A percentile compares a stretch with the other conserved stretches of the same genome.
phyloP scores from a whole-genome alignment of 2,797 vertebrate genomes.

The Furcifer pardalis region DNA sequence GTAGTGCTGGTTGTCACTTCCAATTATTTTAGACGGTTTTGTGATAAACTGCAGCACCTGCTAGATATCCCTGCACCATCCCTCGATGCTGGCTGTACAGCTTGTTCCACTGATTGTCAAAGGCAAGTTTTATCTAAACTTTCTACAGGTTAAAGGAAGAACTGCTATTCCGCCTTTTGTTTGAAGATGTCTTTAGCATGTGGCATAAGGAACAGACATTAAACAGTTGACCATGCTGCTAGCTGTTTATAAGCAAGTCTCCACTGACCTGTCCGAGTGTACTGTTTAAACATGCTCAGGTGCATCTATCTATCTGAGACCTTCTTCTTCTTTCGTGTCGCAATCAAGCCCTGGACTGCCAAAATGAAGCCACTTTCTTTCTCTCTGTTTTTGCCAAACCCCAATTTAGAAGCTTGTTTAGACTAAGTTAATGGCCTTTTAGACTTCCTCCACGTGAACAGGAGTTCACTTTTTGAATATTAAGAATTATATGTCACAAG shows the following conservation, averaged over 20 bases:
- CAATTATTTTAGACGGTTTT: constrained; percentile 96
- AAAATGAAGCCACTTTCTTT: too few relatives aligned
- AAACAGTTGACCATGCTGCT: constrained; percentile 26
- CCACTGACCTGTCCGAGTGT: constrained; percentile 34
- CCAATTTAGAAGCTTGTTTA: too few relatives aligned
- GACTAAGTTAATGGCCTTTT: too few relatives aligned
- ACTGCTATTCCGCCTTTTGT: constrained; percentile 66
- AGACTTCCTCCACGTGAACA: too few relatives aligned
- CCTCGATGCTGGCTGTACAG: constrained; percentile 84
- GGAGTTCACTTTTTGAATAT: too few relatives aligned
- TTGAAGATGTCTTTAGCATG: constrained; percentile 56
- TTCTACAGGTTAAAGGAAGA: constrained; percentile 79
- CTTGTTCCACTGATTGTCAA: constrained; percentile 80
- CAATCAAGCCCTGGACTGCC: too few relatives aligned
- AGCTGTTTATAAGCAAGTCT: constrained; percentile 42
- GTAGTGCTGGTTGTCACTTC: constrained; percentile 98
- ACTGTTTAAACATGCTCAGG: constrained; percentile 49
- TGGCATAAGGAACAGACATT: constrained; percentile 18
- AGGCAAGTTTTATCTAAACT: constrained; percentile 87
- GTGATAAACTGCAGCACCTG: constrained; percentile 98
- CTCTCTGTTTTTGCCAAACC: too few relatives aligned
- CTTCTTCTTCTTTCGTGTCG: too few relatives aligned
- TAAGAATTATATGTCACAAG: too few relatives aligned
- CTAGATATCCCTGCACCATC: constrained; percentile 84
- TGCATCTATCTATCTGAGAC: constrained; percentile 42